These are phyloP conservation scores for Sarcophaga variegata DNA, from an alignment of 2,888 invertebrate species.

Conservation along the genomic window DNA sequence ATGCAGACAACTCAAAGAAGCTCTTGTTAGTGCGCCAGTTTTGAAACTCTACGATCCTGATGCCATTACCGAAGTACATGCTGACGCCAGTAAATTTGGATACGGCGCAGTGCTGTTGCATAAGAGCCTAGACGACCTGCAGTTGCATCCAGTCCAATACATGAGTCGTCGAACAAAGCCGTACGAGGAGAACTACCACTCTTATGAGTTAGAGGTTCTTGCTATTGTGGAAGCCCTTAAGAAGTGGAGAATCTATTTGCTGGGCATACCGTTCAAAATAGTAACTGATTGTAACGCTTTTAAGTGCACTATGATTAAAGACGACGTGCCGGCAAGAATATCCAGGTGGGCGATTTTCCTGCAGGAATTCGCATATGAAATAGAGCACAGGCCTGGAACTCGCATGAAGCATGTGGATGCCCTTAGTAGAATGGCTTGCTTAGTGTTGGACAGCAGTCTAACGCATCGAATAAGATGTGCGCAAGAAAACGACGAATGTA, in stretches of 20 bases:
- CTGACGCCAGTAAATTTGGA: constrained; percentile 70
- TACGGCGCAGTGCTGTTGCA: constrained; percentile 65
- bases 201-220: too few relatives aligned
- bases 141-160: constrained; percentile 70
- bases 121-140: constrained; percentile 66
- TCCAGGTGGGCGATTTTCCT: neutral
- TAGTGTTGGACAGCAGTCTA: constrained; percentile 41
- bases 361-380: constrained; percentile 34
- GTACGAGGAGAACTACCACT: too few relatives aligned
- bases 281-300: too few relatives aligned
- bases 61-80: constrained; percentile 70
- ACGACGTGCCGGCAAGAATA: constrained; percentile 18
- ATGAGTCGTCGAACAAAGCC: too few relatives aligned
- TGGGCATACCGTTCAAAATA: too few relatives aligned
- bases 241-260: too few relatives aligned
- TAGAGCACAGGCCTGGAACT: constrained; percentile 67
- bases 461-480: constrained; percentile 23
- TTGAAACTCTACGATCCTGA: constrained; percentile 55
- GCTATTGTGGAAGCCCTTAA: too few relatives aligned
- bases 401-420: constrained; percentile 65
- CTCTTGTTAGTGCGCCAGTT: constrained; percentile 66
- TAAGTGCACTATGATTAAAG: too few relatives aligned
- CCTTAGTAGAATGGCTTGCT: constrained; percentile 39
- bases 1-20: constrained; percentile 56
- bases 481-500: constrained; percentile 3